These are phyloP conservation scores for Tyto alba DNA, from an alignment of 2,113 vertebrate genomes.

Conservation along the genomic window DNA sequence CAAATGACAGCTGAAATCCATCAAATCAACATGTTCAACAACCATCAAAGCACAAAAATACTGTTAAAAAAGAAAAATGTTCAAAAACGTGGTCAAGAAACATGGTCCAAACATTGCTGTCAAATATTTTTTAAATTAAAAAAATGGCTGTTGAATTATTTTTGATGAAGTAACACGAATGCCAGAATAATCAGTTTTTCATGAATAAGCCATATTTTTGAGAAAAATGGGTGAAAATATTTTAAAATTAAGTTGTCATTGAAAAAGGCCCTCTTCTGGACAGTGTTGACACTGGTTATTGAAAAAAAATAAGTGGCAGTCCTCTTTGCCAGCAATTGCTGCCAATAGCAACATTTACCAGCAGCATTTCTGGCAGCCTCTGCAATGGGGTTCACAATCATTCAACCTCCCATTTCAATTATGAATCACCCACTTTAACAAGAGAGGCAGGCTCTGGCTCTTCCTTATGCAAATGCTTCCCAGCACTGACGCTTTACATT, in stretches of 20 bases:
- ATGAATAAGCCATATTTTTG: background rate
- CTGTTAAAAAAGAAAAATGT: background rate
- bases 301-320: background rate
- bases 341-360: background rate
- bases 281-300: background rate
- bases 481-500: background rate
- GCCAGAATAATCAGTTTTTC: background rate
- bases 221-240: background rate
- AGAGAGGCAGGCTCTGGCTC: background rate
- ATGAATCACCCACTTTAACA: background rate
- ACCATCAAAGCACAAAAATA: background rate
- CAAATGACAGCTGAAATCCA: background rate
- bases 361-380: background rate
- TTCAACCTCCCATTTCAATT: background rate
- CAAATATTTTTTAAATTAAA: background rate
- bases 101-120: background rate
- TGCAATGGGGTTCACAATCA: background rate
- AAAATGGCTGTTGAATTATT: background rate
- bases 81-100: background rate
- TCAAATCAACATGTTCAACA: background rate
- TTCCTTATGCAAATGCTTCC: background rate
- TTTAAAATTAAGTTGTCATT: background rate
- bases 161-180: background rate
- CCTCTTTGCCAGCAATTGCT: background rate
- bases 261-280: background rate